Conservation (phyloP, 2,113 vertebrate genomes). For the Monarcha castaneiventris region DNA sequence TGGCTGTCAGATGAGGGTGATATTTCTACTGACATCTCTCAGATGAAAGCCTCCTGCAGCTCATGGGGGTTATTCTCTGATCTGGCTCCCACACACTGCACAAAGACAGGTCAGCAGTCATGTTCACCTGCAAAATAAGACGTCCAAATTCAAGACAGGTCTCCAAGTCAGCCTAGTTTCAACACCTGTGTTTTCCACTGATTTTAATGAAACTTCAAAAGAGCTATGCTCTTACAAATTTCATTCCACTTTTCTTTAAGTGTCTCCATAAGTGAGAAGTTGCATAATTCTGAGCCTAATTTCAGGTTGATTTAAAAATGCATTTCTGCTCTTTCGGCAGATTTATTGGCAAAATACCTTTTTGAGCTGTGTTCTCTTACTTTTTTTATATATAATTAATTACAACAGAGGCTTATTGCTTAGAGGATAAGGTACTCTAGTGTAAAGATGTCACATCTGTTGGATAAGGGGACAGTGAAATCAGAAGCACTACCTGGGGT, state of each 20-base stretch:
- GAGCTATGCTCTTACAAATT: background rate
- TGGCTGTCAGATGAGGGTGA: background rate
- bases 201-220: background rate
- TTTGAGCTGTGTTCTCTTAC: background rate
- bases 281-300: background rate
- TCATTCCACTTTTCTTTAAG: background rate
- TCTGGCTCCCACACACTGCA: background rate
- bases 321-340: background rate
- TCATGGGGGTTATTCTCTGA: background rate
- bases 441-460: background rate
- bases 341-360: background rate
- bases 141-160: background rate
- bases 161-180: background rate
- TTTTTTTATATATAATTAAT: constrained; percentile 1
- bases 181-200: background rate
- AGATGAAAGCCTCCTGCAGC: background rate
- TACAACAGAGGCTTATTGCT: background rate
- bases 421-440: background rate
- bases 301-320: background rate
- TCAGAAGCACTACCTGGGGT: background rate
- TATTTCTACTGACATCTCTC: background rate
- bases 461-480: background rate
- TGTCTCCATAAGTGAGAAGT: background rate
- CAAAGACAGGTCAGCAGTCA: background rate
- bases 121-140: background rate